Evolutionary conservation across 2,113 vertebrate species (phyloP), one percentile per base, ranked within the genome.

Genomic region (Megaceryle maxima): DNA sequence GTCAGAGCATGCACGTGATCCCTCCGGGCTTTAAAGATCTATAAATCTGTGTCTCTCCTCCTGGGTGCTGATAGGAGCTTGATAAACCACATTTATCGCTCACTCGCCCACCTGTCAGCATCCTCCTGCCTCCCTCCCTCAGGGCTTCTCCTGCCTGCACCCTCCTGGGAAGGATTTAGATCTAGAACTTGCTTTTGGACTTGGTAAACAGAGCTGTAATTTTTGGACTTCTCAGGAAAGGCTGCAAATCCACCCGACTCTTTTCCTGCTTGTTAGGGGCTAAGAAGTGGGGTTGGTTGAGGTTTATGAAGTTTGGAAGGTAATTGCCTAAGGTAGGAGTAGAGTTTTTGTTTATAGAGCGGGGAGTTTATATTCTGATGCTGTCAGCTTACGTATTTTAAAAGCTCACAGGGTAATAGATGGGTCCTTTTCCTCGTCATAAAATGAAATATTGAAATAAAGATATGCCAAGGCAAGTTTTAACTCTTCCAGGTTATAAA

Each of bases 401-500:
- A 74, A 91, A 92, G 69, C 87, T 91, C 3, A 0, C 5, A 4
- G 72, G 69, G 48, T 81, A 90, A 90, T 85, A 91, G 84, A 53
- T 90, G 50, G 80, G 39, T 74, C 37, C 16, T 80, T 92, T 94
- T 67, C 59, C 72, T 85, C 68, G 44, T 85, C 84, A 79, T 93
- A 94, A 96, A 91, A 90, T 87, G 83, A 96, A 88, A 94, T 83
- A 90, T 31, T 83, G 81, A 92, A 88, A 83, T 63, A 94, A 90
- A 93, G 87, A 82, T 15, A 41, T 1, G 1, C 63, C 19, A 24
- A 85, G 63, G 72, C 67, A 74, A 87, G 70, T 87, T 94, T 96
- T 93, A 96, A 92, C 86, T 97, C 86, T 95, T 93, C 63, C 70
- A 93, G 85, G 63, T 88, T 94, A 78, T 96, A 97, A 91, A 97